phyloP scores from a whole-genome alignment of 2,797 vertebrate species.

The Cirrhinus mrigala region DNA sequence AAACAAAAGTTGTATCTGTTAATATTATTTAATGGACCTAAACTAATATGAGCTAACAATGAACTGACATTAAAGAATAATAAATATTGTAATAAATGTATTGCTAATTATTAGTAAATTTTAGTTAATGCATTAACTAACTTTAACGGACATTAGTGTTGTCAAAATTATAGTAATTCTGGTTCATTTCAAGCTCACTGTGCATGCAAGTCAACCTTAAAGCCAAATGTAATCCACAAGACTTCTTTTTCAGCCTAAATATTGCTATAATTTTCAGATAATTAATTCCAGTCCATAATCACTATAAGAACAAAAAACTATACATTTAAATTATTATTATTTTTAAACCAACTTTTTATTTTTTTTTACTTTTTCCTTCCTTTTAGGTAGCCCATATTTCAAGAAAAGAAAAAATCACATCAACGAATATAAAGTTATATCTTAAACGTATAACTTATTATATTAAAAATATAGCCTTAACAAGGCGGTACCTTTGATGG shows the following conservation, averaged over 20 bases:
- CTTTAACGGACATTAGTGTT: not conserved
- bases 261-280: not conserved
- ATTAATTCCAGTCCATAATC: not conserved
- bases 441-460: not conserved
- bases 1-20: not conserved
- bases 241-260: not conserved
- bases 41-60: not conserved
- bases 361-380: not conserved
- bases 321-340: not conserved
- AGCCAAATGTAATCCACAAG: no score
- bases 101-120: not conserved
- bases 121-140: not conserved
- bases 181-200: not conserved
- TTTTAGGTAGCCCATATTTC: not conserved
- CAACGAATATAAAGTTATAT: not conserved
- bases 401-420: not conserved
- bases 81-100: not conserved
- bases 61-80: not conserved
- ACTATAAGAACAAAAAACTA: not conserved
- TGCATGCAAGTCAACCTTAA: not conserved
- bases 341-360: not conserved
- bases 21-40: not conserved
- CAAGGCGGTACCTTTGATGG: conserved; percentile 5
- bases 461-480: not conserved
- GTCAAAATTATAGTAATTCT: not conserved